Conservation (phyloP, 2,797 vertebrate genomes). For the Siniperca scherzeri region DNA sequence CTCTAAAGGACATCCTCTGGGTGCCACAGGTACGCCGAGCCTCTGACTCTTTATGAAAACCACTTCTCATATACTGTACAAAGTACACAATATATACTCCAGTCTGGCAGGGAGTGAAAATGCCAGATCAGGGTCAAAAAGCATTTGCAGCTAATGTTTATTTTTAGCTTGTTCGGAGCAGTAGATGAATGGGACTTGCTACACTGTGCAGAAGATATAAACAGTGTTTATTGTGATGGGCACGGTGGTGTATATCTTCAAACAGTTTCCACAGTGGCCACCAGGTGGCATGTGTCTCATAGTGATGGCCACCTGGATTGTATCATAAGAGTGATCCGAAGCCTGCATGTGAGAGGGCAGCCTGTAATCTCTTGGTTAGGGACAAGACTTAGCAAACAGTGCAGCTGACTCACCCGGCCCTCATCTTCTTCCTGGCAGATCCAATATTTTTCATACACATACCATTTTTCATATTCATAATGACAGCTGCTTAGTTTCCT, state of each 20-base stretch:
- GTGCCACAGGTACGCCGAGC: constrained; percentile 93
- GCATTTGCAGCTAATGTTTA: neutral
- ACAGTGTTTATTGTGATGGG: neutral
- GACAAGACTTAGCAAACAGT: constrained; percentile 26
- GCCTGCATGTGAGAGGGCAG: constrained; percentile 50
- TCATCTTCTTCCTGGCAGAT: neutral
- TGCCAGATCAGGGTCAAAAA: neutral
- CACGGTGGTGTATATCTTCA: fast-evolving
- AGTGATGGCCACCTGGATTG: neutral
- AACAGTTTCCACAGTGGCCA: constrained; percentile 34
- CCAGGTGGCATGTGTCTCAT: constrained; percentile 59
- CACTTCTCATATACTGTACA: neutral
- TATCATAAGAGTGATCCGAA: constrained; percentile 16
- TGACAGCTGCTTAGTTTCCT: neutral
- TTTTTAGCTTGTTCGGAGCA: constrained; percentile 2
- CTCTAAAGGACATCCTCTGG: constrained; percentile 97
- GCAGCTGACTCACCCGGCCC: constrained; percentile 12
- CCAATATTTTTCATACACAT: neutral
- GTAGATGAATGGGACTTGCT: neutral
- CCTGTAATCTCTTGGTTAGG: constrained; percentile 58
- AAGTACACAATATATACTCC: neutral
- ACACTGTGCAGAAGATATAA: neutral
- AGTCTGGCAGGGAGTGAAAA: neutral
- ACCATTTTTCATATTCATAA: neutral
- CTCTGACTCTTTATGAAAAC: constrained; percentile 8